phyloP scores from a whole-genome alignment of 2,888 invertebrate genomes.

The Silvanus unidentatus region DNA sequence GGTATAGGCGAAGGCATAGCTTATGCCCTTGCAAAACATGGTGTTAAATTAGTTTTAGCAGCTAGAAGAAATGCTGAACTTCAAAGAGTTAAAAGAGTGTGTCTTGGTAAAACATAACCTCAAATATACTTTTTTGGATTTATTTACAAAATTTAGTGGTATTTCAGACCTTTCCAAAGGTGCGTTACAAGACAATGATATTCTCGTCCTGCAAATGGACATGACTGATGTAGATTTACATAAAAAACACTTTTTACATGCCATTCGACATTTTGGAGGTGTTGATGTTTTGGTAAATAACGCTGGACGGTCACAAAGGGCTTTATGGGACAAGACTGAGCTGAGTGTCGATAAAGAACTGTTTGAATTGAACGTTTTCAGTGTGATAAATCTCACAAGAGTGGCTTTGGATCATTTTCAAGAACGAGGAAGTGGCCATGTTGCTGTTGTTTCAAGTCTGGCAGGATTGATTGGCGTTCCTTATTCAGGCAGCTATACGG shows the following conservation, averaged over 20 bases:
- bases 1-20: conserved; percentile 75
- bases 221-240: conserved; percentile 57
- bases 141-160: neutral
- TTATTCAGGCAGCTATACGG: conserved; percentile 65
- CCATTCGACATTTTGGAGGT: conserved; percentile 63
- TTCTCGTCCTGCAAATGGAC: conserved; percentile 65
- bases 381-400: conserved; percentile 63
- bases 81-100: conserved; percentile 59
- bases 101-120: conserved; percentile 49
- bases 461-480: conserved; percentile 65
- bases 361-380: conserved; percentile 73
- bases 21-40: conserved; percentile 58
- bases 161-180: conserved; percentile 43
- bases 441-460: conserved; percentile 69
- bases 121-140: neutral
- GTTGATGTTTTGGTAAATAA: conserved; percentile 76
- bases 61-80: conserved; percentile 60
- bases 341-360: conserved; percentile 65
- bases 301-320: conserved; percentile 74
- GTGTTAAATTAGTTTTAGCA: conserved; percentile 62
- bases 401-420: conserved; percentile 62
- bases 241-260: conserved; percentile 53
- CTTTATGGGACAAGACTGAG: conserved; percentile 64
- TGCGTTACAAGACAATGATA: conserved; percentile 52
- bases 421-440: conserved; percentile 55